These are phyloP conservation scores for Pantala flavescens DNA, from an alignment of 1,140 invertebrate genomes.

Conservation along the genomic window DNA sequence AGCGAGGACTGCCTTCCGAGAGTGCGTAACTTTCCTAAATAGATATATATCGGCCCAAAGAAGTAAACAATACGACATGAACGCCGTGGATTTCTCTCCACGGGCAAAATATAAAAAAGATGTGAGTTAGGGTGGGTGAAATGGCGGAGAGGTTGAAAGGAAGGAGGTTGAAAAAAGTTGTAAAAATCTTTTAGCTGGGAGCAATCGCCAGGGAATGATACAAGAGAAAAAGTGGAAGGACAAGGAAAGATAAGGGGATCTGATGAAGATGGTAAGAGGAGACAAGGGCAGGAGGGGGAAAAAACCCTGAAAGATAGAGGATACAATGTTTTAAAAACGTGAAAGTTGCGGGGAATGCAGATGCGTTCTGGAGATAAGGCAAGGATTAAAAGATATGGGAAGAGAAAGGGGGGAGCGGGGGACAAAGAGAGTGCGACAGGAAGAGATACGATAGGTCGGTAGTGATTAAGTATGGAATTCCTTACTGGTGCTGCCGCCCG, in stretches of 20 bases:
- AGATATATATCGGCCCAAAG: no score
- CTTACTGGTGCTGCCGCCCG: not conserved
- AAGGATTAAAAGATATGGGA: not conserved
- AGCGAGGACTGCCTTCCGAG: no score
- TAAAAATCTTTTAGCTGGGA: not conserved
- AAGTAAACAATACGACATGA: no score
- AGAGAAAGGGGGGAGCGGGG: not conserved
- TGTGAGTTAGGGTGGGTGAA: no score
- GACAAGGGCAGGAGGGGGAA: not conserved
- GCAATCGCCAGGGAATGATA: not conserved
- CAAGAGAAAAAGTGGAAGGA: not conserved
- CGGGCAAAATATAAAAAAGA: no score
- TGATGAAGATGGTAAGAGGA: not conserved
- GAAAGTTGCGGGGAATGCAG: not conserved
- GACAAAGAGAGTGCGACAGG: not conserved
- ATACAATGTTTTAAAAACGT: not conserved
- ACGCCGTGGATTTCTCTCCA: no score
- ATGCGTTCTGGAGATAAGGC: not conserved
- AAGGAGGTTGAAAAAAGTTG: not conserved
- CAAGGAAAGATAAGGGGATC: not conserved
- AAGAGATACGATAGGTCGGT: not conserved
- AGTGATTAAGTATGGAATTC: slow-evolving; percentile 10
- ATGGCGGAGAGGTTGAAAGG: not conserved
- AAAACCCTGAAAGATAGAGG: not conserved
- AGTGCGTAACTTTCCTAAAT: no score